These are phyloP conservation scores for Toxotes jaculatrix DNA, from an alignment of 2,113 vertebrate genomes.

Conservation along the genomic window DNA sequence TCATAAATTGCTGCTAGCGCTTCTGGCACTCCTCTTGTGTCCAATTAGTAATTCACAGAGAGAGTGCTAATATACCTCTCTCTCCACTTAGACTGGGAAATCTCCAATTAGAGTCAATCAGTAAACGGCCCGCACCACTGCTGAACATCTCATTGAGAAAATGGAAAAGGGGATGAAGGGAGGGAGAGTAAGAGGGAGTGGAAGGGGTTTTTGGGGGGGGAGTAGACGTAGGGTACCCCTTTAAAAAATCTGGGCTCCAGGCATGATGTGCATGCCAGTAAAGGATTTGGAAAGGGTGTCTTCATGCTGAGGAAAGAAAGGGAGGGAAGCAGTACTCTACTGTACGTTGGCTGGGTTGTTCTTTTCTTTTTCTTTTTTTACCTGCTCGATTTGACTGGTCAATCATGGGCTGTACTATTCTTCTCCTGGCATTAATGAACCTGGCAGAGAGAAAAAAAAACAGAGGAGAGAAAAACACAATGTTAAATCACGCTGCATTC, in stretches of 20 bases:
- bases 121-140: constrained; percentile 88
- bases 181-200: constrained; percentile 84
- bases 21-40: constrained; percentile 89
- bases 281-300: constrained; percentile 83
- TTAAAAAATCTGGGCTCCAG: constrained; percentile 61
- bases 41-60: constrained; percentile 94
- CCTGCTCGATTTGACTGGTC: constrained; percentile 99
- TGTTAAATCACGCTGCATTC: constrained; percentile 79
- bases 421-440: constrained; percentile 99
- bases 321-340: constrained; percentile 24
- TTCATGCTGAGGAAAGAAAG: constrained; percentile 70
- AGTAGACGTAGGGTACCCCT: constrained; percentile 67
- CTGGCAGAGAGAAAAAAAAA: constrained; percentile 86
- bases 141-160: constrained; percentile 79
- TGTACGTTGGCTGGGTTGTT: constrained; percentile 23
- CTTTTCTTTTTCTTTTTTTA: constrained; percentile 79
- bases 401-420: constrained; percentile 99
- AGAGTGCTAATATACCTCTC: constrained; percentile 90
- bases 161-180: constrained; percentile 81
- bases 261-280: constrained; percentile 72
- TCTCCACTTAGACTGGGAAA: constrained; percentile 92
- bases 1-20: constrained; percentile 82
- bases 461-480: constrained; percentile 73
- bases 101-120: constrained; percentile 98
- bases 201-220: constrained; percentile 77